Percentiles rank a stretch among this genome's conserved stretches.
Evolutionary conservation across 2,113 vertebrate species (phyloP).

Genomic region (Sminthopsis crassicaudata): DNA sequence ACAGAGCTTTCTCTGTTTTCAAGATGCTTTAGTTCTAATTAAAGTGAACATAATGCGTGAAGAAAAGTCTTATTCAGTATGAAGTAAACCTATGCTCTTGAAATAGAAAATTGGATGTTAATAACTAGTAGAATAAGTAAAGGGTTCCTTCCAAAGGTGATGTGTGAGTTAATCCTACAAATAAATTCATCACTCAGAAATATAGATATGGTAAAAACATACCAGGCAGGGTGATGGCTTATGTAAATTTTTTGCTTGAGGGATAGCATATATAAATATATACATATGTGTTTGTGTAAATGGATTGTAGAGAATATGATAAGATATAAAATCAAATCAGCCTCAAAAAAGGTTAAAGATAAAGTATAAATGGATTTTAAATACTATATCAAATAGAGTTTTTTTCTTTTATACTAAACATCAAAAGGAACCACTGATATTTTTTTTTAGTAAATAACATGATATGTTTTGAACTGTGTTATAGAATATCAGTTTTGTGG

Average conservation of each 20-base stretch:
- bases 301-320: background rate
- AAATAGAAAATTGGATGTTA: background rate
- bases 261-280: background rate
- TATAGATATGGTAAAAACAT: background rate
- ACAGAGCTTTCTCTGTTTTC: background rate
- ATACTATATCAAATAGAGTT: background rate
- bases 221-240: background rate
- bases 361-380: background rate
- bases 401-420: background rate
- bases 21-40: background rate
- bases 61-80: no score
- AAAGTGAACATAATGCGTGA: background rate
- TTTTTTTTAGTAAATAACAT: background rate
- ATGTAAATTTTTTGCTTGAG: background rate
- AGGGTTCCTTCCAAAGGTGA: background rate
- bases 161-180: background rate
- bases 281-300: background rate
- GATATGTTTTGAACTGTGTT: background rate
- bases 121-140: background rate
- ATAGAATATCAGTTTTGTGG: background rate
- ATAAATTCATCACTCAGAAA: background rate
- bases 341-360: background rate
- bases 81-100: no score
- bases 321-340: background rate
- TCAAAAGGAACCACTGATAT: background rate